Conservation (phyloP, 1,140 invertebrate genomes). For the Drosophila quadrilineata region DNA sequence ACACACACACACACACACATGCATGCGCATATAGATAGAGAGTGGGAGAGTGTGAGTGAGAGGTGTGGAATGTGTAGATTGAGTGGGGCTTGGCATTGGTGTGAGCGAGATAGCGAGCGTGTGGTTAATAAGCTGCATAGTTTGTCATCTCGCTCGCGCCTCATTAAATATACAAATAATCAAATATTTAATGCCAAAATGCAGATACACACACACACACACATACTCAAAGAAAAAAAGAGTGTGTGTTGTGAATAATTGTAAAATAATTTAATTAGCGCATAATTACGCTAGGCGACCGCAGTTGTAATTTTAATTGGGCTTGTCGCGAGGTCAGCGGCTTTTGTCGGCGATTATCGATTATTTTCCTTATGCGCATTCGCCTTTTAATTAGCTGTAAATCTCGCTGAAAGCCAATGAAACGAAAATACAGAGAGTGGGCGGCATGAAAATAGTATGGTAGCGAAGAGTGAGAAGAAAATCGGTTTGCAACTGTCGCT, state of each 20-base stretch:
- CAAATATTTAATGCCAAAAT: conserved; percentile 36
- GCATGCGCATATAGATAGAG: not conserved
- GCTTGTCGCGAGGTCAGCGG: conserved; percentile 62
- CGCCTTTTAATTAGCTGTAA: conserved; percentile 72
- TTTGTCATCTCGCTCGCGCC: conserved; percentile 39
- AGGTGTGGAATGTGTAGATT: not conserved
- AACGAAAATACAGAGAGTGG: too few relatives aligned
- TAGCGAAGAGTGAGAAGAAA: not conserved
- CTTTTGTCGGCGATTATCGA: conserved; percentile 51
- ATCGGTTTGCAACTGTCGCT: conserved; percentile 33
- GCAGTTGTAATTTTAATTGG: conserved; percentile 67
- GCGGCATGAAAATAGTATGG: too few relatives aligned
- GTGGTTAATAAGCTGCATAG: conserved; percentile 30
- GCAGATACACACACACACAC: conserved; percentile 23
- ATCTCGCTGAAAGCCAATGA: conserved; percentile 54
- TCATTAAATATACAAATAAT: conserved; percentile 71
- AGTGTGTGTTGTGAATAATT: conserved; percentile 45
- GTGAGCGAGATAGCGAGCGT: too few relatives aligned
- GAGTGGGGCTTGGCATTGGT: too few relatives aligned
- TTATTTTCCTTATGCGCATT: conserved; percentile 51
- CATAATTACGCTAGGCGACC: conserved; percentile 78
- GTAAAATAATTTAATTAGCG: conserved; percentile 78
- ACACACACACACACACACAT: conserved; percentile 5
- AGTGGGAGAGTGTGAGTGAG: not conserved
- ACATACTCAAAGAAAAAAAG: not conserved